Evolutionary conservation across 2,113 vertebrate species (phyloP).

Genomic region (Cephalophus harveyi): DNA sequence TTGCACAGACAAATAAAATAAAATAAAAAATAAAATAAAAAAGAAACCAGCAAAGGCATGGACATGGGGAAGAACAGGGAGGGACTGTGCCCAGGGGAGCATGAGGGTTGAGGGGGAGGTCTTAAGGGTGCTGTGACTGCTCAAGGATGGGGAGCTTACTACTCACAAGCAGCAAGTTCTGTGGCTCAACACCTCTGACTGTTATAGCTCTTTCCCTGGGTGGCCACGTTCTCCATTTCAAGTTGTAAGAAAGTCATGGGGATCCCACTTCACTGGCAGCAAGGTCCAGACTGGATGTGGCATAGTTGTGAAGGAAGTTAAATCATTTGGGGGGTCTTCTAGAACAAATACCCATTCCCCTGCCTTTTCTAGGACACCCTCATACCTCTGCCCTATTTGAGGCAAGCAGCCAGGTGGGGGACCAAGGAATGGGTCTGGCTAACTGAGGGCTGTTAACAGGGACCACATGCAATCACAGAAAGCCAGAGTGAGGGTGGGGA

Average conservation of each 20-base stretch:
- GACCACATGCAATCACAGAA: background rate
- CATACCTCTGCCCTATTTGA: background rate
- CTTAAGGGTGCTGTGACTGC: background rate
- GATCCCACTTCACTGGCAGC: background rate
- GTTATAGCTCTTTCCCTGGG: background rate
- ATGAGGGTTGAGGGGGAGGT: background rate
- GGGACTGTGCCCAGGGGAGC: background rate
- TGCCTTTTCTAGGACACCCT: background rate
- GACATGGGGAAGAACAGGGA: background rate
- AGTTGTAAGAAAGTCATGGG: background rate
- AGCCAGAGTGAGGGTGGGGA: background rate
- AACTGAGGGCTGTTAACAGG: background rate
- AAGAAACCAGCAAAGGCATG: background rate
- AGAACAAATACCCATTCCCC: background rate
- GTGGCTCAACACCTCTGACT: background rate
- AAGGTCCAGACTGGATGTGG: background rate
- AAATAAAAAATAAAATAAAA: background rate
- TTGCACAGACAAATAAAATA: background rate
- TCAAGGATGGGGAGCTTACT: background rate
- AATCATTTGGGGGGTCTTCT: background rate
- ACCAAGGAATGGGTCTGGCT: background rate
- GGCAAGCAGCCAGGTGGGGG: background rate
- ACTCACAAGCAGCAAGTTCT: background rate
- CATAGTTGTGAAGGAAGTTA: background rate
- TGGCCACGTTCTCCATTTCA: background rate